These are phyloP conservation scores for Stegodyphus mimosarum DNA, from an alignment of 1,140 invertebrate species.

Conservation along the genomic window DNA sequence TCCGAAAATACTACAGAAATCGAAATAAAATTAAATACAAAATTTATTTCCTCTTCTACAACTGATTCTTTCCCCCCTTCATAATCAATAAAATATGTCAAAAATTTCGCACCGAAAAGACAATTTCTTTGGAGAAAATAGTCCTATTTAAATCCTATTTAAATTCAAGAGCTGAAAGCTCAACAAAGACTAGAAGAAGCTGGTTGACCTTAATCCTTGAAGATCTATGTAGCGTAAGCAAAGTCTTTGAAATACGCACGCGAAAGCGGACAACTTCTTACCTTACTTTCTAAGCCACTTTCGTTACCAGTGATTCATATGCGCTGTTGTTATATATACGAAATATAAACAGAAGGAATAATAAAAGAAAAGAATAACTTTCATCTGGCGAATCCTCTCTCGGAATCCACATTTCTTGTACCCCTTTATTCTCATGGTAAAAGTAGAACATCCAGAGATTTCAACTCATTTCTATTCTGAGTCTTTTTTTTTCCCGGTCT, in stretches of 20 bases:
- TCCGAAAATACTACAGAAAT: too few species aligned
- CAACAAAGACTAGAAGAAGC: too few species aligned
- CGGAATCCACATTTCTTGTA: background rate
- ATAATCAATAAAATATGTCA: background rate
- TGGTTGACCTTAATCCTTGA: too few species aligned
- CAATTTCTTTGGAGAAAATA: background rate
- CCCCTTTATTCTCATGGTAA: conserved; percentile 6
- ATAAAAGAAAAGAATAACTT: background rate
- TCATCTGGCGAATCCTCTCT: background rate
- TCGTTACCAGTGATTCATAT: too few species aligned
- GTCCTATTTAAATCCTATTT: background rate
- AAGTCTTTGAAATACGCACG: too few species aligned
- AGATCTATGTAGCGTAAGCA: too few species aligned
- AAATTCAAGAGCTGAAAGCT: too few species aligned
- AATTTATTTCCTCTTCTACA: too few species aligned
- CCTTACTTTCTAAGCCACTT: too few species aligned
- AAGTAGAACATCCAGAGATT: background rate
- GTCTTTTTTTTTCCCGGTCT: background rate
- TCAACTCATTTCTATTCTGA: background rate
- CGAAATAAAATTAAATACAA: too few species aligned
- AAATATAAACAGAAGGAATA: conserved; percentile 4
- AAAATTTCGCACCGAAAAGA: background rate
- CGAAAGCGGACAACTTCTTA: too few species aligned
- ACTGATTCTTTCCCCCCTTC: too few species aligned
- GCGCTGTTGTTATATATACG: background rate